Base-by-base conservation (phyloP, 2,113 vertebrate species). In the Regulus satrapa region DNA sequence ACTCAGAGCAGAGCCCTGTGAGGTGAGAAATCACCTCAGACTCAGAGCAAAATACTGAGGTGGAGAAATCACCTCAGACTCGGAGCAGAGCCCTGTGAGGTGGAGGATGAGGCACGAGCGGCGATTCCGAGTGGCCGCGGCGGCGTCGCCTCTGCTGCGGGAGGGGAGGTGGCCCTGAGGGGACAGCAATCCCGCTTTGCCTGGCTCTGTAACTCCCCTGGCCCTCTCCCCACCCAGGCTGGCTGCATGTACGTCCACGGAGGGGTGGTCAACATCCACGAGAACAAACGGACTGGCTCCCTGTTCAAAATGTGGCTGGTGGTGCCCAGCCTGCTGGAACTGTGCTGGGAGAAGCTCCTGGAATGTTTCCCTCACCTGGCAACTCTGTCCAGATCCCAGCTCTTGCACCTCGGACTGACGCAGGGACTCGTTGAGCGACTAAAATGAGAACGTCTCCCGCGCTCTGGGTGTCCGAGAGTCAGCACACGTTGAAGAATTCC, bases 231-330 rank as follows among this genome's bases (percentile, higher is more conserved):
- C 46, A 10, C 56, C 6, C 36, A 99, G 99, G 99, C 99, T 2
- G 99, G 99, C 95, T 99, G 99, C 94, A 99, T 99, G 99, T 99
- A 99, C 49, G 98, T 99, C 73, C 99, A 99, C 2, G 99, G 99
- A 49, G 99, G 99, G 8, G 99, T 99, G 84, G 99, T 99, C 85
- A 99, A 99, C 98, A 99, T 99, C 98, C 99, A 99, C 0, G 98
- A 99, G 93, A 99, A 99, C 98, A 99, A 99, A 98, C 97, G 99
- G 98, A 99, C 99, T 98, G 99, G 99, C 87, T 99, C 99, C 24
- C 96, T 99, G 68, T 99, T 99, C 97, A 99, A 99, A 98, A 99
- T 99, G 97, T 99, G 99, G 99, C 98, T 99, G 94, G 98, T 98
- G 66, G 99, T 99, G 3, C 99, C 99, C 95, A 99, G 99, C 94